Percentiles rank a stretch among this genome's conserved stretches.
Conservation (phyloP, 2,888 invertebrate species). For the Dynastes tityus region DNA sequence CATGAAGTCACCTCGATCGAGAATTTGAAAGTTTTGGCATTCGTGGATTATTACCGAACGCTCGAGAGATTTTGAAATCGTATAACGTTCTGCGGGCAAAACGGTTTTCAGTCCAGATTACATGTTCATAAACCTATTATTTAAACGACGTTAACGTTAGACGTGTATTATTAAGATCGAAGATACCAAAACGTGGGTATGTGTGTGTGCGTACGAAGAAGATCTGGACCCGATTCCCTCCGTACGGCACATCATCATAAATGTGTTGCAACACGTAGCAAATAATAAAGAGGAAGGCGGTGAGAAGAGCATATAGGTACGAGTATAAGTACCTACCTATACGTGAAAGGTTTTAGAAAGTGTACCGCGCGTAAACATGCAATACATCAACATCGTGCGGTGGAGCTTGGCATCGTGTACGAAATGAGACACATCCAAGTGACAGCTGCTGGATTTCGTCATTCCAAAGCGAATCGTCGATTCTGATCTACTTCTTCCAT, state of each 20-base stretch:
- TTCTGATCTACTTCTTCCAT: slow-evolving; percentile 29
- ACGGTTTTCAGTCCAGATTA: slow-evolving; percentile 27
- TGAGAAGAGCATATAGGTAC: slow-evolving; percentile 19
- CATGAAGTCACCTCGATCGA: not conserved
- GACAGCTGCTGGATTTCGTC: slow-evolving; percentile 41
- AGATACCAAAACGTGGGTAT: slow-evolving; percentile 21
- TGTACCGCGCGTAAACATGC: slow-evolving; percentile 32
- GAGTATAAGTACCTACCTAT: slow-evolving; percentile 20
- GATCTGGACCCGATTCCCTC: slow-evolving; percentile 34
- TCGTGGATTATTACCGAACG: slow-evolving; percentile 29
- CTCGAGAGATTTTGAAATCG: slow-evolving; percentile 35
- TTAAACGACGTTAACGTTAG: slow-evolving; percentile 41
- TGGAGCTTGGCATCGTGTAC: slow-evolving; percentile 8
- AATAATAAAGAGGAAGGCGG: slow-evolving; percentile 42
- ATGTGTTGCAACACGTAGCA: slow-evolving; percentile 41
- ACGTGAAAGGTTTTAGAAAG: slow-evolving; percentile 50
- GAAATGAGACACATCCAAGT: slow-evolving; percentile 33
- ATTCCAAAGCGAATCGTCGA: slow-evolving; percentile 25
- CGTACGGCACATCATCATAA: slow-evolving; percentile 32
- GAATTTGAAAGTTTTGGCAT: slow-evolving; percentile 34
- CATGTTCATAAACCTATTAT: slow-evolving; percentile 40
- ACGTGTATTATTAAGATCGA: slow-evolving; percentile 47
- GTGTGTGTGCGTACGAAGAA: not conserved
- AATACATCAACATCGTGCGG: slow-evolving; percentile 16
- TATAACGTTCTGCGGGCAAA: slow-evolving; percentile 16